Conservation (phyloP, 2,113 vertebrate genomes). For the Callorhinus ursinus region DNA sequence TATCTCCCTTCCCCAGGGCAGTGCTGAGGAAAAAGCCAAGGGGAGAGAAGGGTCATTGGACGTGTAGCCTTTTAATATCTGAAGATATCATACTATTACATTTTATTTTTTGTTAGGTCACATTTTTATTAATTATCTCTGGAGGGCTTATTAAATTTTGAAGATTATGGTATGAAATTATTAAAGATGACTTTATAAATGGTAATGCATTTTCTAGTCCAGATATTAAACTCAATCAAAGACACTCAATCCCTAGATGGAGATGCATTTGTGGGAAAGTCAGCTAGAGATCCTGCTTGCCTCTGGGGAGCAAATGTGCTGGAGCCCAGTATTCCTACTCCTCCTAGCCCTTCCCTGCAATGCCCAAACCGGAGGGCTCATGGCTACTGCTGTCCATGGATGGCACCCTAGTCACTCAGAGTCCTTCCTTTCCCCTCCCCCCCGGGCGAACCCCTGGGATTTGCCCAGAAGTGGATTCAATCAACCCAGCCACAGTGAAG, state of each 20-base stretch:
- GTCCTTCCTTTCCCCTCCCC: too few species aligned
- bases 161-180: constrained; percentile 65
- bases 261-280: not conserved
- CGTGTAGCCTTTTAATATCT: not conserved
- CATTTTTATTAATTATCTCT: constrained; percentile 71
- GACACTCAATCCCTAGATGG: not conserved
- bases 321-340: not conserved
- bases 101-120: constrained; percentile 59
- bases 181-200: constrained; percentile 66
- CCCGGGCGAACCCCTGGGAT: not conserved
- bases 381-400: not conserved
- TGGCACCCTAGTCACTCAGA: too few species aligned
- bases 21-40: not conserved
- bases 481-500: not conserved
- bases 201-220: constrained; percentile 12
- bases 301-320: not conserved
- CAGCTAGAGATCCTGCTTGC: not conserved
- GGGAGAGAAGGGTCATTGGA: not conserved
- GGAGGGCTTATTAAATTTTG: constrained; percentile 68
- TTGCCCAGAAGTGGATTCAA: not conserved
- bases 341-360: not conserved
- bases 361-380: not conserved
- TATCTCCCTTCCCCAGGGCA: not conserved
- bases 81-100: not conserved
- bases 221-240: constrained; percentile 58